Percentiles rank a stretch among this genome's conserved stretches.
These are phyloP conservation scores for Ceratina japonica DNA, from an alignment of 1,140 invertebrate genomes.

Conservation along the genomic window DNA sequence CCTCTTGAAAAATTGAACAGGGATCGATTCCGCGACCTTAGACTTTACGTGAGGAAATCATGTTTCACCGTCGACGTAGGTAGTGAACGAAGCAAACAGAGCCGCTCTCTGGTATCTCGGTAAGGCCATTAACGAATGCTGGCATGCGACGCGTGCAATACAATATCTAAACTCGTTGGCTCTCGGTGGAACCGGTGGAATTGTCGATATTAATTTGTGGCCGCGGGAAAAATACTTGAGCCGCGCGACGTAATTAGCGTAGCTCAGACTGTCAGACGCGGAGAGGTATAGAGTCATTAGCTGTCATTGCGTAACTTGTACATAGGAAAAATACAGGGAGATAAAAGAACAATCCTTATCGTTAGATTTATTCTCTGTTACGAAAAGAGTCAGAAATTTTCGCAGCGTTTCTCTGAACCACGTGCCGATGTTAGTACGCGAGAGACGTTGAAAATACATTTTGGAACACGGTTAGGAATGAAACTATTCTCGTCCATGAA, in stretches of 20 bases:
- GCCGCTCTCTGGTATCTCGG: constrained; percentile 33
- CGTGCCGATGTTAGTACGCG: no score
- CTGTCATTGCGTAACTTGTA: background rate
- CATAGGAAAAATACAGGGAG: background rate
- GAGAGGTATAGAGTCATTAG: background rate
- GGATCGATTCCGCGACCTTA: constrained; percentile 1
- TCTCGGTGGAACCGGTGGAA: background rate
- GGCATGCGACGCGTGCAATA: background rate
- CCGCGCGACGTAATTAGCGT: constrained; percentile 2
- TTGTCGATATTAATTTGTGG: constrained; percentile 15
- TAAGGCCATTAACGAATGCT: constrained; percentile 42
- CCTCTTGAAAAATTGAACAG: constrained; percentile 5
- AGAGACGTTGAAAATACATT: background rate
- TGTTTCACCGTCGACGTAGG: background rate
- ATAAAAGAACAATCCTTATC: no score
- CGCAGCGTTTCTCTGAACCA: no score
- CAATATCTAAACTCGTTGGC: constrained; percentile 10
- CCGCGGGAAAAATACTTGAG: background rate
- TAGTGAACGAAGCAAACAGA: constrained; percentile 28
- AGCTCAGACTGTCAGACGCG: background rate
- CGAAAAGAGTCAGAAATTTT: no score
- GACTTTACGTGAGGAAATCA: constrained; percentile 32
- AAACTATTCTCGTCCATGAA: constrained; percentile 15
- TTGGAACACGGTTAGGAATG: background rate
- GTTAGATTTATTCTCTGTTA: no score